A percentile compares a stretch with the other conserved stretches of the same genome.
Conservation (phyloP, 2,888 invertebrate species). For the Bibio marci region DNA sequence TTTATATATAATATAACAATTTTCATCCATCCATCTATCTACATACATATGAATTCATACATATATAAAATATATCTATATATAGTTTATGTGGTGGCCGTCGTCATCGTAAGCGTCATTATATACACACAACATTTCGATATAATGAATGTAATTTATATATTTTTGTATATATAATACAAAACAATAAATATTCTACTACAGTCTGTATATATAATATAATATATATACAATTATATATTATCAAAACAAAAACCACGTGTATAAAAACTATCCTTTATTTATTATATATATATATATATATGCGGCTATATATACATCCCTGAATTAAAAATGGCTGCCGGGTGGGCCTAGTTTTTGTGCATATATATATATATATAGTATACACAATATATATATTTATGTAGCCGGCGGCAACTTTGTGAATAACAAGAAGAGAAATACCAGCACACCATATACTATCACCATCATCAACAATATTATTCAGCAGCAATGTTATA, state of each 20-base stretch:
- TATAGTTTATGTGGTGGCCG: no score
- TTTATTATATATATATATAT: neutral
- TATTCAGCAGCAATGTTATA: no score
- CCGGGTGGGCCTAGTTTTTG: constrained; percentile 6
- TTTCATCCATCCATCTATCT: neutral
- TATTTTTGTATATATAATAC: no score
- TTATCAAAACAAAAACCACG: constrained; percentile 3
- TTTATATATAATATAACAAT: neutral
- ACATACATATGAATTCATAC: neutral
- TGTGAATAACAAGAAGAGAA: neutral
- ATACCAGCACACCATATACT: neutral
- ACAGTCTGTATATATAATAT: no score
- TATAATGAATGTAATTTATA: no score
- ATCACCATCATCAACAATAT: no score
- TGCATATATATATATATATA: neutral
- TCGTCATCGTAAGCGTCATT: no score
- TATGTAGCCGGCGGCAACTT: neutral
- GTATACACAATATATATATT: no score
- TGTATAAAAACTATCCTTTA: constrained; percentile 4
- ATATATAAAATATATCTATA: neutral
- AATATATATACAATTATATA: neutral
- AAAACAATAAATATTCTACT: no score
- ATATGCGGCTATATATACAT: no score
- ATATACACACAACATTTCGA: no score
- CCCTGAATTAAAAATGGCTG: constrained; percentile 6